Conservation (phyloP, 2,888 invertebrate genomes). For the Octonoba sinensis region DNA sequence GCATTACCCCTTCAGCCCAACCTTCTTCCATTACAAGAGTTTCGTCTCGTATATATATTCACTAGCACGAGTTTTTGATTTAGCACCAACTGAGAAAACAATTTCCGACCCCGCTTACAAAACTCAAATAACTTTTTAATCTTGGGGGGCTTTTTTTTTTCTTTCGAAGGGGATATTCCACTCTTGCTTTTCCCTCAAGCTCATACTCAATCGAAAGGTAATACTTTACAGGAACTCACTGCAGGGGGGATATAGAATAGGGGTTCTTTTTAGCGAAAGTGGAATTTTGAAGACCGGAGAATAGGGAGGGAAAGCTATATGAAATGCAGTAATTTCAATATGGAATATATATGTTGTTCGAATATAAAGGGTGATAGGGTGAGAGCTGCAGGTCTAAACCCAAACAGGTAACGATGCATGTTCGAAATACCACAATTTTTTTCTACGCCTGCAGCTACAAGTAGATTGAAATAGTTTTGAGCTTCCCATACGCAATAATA, state of each 20-base stretch:
- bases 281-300: not conserved
- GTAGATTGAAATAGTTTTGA: too few species aligned
- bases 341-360: too few species aligned
- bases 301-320: not conserved
- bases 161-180: not conserved
- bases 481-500: too few species aligned
- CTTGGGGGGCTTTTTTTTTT: constrained; percentile 10
- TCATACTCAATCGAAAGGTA: constrained; percentile 48
- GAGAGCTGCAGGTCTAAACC: too few species aligned
- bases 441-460: too few species aligned
- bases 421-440: too few species aligned
- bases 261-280: not conserved
- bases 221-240: constrained; percentile 27
- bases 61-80: constrained; percentile 42
- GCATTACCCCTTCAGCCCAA: too few species aligned
- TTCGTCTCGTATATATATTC: constrained; percentile 12
- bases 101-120: constrained; percentile 39
- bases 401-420: too few species aligned
- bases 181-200: constrained; percentile 1
- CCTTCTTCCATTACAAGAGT: too few species aligned
- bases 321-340: too few species aligned
- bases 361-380: too few species aligned
- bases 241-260: not conserved
- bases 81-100: constrained; percentile 36
- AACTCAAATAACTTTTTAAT: constrained; percentile 64